Conservation (phyloP, 2,888 invertebrate genomes). For the Monopis laevigella region DNA sequence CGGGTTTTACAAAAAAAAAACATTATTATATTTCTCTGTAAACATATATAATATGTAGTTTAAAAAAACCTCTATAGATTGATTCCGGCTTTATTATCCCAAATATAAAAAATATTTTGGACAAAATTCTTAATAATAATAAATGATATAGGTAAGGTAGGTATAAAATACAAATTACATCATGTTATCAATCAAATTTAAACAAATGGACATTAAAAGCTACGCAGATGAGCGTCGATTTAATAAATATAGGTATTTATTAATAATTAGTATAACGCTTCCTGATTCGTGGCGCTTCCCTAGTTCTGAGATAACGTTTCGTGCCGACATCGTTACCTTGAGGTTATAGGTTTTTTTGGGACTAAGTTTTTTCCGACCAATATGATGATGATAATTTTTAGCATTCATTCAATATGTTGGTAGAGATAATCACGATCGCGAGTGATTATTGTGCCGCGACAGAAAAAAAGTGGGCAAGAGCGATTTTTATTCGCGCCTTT, state of each 20-base stretch:
- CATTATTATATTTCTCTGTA: too few species aligned
- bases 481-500: too few species aligned
- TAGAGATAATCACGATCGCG: constrained; percentile 50
- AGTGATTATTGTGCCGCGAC: constrained; percentile 31
- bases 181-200: constrained; percentile 3
- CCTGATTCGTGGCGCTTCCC: constrained; percentile 52
- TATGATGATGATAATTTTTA: constrained; percentile 56
- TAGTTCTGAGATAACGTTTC: constrained; percentile 46
- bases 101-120: too few species aligned
- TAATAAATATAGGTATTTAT: constrained; percentile 4
- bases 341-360: constrained; percentile 49
- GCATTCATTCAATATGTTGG: constrained; percentile 52
- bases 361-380: constrained; percentile 43
- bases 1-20: too few species aligned
- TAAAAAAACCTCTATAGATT: too few species aligned
- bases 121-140: too few species aligned
- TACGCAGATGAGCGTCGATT: constrained; percentile 1
- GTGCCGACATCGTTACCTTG: constrained; percentile 59
- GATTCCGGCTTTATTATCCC: too few species aligned
- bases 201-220: background rate
- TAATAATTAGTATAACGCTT: constrained; percentile 24
- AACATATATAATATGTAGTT: too few species aligned
- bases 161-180: too few species aligned
- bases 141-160: too few species aligned
- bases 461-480: constrained; percentile 37